Base-by-base conservation (phyloP, 2,888 invertebrate species). In the Cataglyphis rosenhaueri region DNA sequence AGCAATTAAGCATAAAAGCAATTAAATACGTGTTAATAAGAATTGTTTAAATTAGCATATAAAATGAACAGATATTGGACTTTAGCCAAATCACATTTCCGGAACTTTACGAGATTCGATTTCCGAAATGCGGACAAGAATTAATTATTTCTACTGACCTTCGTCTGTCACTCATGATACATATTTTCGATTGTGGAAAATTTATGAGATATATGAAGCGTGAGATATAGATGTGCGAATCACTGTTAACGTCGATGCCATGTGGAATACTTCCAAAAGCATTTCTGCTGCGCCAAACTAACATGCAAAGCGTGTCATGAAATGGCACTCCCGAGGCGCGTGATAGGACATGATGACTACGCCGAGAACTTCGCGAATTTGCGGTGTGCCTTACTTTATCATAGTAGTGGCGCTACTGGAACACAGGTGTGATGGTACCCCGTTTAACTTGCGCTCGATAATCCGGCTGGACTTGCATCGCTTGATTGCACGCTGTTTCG, bases 251-350 rank as follows among this genome's bases (percentile, higher is more conserved):
- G 18, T 41, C 8, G 18, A 48, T 12, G 4, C 4, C 29, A 44
- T 44, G 59, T 70, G 18, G 21, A 78, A 78, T 32, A 21, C 59
- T 44, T 70, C 76, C 29, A 57, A 41, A 41, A 57, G 21, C 44
- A 57, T 44, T 44, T 68, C 32, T 3, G 32, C 41, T 15, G 1
- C 10, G 18, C 15, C 25, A 4, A 52, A 66, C 29, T 29, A 55
- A 55, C 52, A 18, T 57, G 41, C 32, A 15, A 12, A 3, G 0
- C 15, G 25, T 55, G 44, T 3, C 12, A 25, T 21, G 12, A 65
- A 52, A 65, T 65, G 25, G 15, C 62, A 62, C 9, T 61, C 15
- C 12, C 21, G 25, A 74, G 21, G 32, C 35, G 9, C 29, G 25
- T 5, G 41, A 73, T 8, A 38, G 18, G 55, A 21, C 52, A 35